Base-by-base conservation (phyloP, 2,888 invertebrate genomes). In the Mycalesis mineus region DNA sequence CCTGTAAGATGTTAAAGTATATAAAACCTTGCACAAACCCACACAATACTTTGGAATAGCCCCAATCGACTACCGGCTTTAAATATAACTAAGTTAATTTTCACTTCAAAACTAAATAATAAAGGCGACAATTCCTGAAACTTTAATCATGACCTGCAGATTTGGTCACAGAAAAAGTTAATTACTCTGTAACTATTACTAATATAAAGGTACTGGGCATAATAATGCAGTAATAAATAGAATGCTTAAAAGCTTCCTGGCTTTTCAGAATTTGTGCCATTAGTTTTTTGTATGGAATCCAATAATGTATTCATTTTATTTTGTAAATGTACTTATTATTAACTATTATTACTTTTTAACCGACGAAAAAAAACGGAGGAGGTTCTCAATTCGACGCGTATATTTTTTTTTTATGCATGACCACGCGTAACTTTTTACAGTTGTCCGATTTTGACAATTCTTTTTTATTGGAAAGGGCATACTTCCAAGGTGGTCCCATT, bases 141-240 rank as follows among this genome's bases (percentile, higher is more conserved):
- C 31, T 47, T 33, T 47, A 47, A 47, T 47, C 47, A 47, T 47
- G 47, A 47, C 33, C 47, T 31, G 47, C 47, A 47, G 31, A 31
- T 31, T 31, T 47, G 45, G 15, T 14, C 14, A 47, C 13, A 47
- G 47, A 33, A 47, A 47, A 45, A 47, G 11, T 47, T 47, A 33
- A 47, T 47, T 47, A 33, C 15, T 14, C 9, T n/a, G n/a, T n/a
- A n/a, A 11, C 42, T n/a, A n/a, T n/a, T 28, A 2, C 31, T 3
- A 15, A 31, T 15, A 47, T 33, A 15, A 7, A 14, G 39, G 13
- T 7, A 11, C 36, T 14, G 15, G 15, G 17, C 8, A 41, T 41
- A 17, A 41, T 41, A 41, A 41, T 2, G 40, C 14, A 40, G 13
- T 40, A 15, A 22, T 37, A 37, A 48, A 36, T 33, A n/a, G 17